Base-by-base conservation (phyloP, 2,113 vertebrate species). In the Istiophorus platypterus region DNA sequence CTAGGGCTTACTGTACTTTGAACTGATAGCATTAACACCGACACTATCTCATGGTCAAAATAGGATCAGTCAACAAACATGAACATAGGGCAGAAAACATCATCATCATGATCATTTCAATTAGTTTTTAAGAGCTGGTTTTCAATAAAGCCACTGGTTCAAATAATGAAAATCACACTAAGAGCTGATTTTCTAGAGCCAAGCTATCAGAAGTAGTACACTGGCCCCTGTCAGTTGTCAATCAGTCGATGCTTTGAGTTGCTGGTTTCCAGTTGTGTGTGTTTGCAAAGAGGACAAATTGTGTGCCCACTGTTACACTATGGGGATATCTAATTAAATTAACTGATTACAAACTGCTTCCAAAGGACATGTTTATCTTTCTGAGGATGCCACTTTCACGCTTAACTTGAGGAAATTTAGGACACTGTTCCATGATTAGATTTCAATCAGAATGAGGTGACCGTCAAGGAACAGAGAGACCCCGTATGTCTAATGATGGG, bases 281-380 rank as follows among this genome's bases (percentile, higher is more conserved):
- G 27, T 27, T 71, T n/a, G 4, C 41, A 14, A 27, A 61, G 61
- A 54, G 12, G 52, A 71, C 7, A 45, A 51, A 27, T 20, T 52
- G 37, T 47, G 29, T 0, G 4, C 10, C 10, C 24, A 7, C 59
- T 72, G 72, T 72, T 12, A 45, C 24, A 7, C 59, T 72, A 69
- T 72, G 9, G 39, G 26, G 24, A 39, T 24, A 45, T 27, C 37
- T 71, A 59, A 77, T 65, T 45, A 4, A 84, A 72, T 84, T 47
- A 63, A 51, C n/a, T 4, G 59, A 80, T 76, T 70, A 54, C 63
- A 59, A 9, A 24, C 70, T 64, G 61, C 54, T 15, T 66, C 67
- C 57, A 57, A 61, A 39, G 34, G 15, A 12, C 22, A 31, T 73
- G 7, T 88, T 80, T 65, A 51, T 80, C 42, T 77, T 64, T 12